Base-by-base conservation (phyloP, 2,113 vertebrate species). In the Zosterops hypoxanthus region DNA sequence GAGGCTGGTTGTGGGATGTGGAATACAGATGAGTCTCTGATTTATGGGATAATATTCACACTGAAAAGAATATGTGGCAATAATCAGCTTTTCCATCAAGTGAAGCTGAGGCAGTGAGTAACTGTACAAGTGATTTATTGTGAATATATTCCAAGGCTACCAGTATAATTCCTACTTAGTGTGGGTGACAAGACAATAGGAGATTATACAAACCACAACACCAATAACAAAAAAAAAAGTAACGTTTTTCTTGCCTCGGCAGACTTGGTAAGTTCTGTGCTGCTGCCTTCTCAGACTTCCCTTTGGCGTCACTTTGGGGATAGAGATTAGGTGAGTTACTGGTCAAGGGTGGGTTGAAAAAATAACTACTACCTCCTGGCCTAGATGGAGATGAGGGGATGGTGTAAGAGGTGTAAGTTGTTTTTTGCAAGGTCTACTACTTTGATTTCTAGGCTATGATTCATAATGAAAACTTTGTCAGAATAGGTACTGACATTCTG, bases 261-360 rank as follows among this genome's bases (percentile, higher is more conserved):
- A 95, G 91, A 86, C 65, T 91, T 91, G 88, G 63, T 94, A 94
- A 88, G 73, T 88, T 96, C 93, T 95, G 84, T 97, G 92, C 75
- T 94, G 89, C 39, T 94, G 87, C 47, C 72, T 94, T 93, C 82
- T 85, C 93, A 97, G 93, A 87, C 92, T 97, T 96, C 68, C 93
- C 96, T 95, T 94, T 96, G 97, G 94, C 46, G 69, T 88, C 97
- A 89, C 96, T 97, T 97, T 96, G 92, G 90, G 96, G 94, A 97
- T 46, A 97, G 96, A 97, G 94, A 95, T 97, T 50, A 95, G 92
- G 92, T 94, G 95, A 97, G 95, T 97, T 97, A 97, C 92, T 96
- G 84, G 73, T 96, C 82, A 82, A 77, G 90, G 79, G 91, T 76
- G 91, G 66, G 71, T 92, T 95, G 56, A 92, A 90, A 89, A 83